These are phyloP conservation scores for Saguinus oedipus DNA, from an alignment of 2,797 vertebrate species.

Conservation along the genomic window DNA sequence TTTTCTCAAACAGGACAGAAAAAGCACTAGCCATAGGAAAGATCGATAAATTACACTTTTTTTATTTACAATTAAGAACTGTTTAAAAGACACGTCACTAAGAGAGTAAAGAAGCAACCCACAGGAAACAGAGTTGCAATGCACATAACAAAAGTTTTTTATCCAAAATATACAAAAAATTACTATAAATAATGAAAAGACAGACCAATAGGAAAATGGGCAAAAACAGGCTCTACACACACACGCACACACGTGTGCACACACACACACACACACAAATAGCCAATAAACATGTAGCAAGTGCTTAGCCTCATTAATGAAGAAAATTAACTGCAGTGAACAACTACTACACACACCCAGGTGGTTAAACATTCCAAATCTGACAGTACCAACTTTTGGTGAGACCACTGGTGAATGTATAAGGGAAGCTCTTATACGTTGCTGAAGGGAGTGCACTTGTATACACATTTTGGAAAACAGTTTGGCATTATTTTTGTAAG, in stretches of 20 bases:
- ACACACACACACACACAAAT: neutral
- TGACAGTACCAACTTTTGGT: neutral
- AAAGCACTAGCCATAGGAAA: neutral
- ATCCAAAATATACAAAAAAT: neutral
- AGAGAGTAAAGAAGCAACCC: neutral
- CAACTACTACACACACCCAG: neutral
- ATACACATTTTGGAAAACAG: neutral
- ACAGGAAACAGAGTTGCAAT: neutral
- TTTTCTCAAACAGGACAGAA: neutral
- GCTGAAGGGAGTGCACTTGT: neutral
- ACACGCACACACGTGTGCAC: neutral
- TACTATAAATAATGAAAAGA: neutral
- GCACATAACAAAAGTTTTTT: neutral
- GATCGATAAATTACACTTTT: neutral
- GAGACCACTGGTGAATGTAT: neutral
- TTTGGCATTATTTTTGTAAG: neutral
- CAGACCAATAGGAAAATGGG: neutral
- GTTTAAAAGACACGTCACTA: neutral
- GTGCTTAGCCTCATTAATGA: neutral
- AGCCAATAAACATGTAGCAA: neutral
- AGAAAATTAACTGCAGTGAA: neutral
- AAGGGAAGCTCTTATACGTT: neutral
- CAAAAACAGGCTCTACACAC: neutral
- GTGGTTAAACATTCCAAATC: neutral
- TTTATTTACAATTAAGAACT: neutral